A percentile compares a stretch with the other conserved stretches of the same genome.
Conservation (phyloP, 2,888 invertebrate genomes). For the Drosophila fulvimacula region DNA sequence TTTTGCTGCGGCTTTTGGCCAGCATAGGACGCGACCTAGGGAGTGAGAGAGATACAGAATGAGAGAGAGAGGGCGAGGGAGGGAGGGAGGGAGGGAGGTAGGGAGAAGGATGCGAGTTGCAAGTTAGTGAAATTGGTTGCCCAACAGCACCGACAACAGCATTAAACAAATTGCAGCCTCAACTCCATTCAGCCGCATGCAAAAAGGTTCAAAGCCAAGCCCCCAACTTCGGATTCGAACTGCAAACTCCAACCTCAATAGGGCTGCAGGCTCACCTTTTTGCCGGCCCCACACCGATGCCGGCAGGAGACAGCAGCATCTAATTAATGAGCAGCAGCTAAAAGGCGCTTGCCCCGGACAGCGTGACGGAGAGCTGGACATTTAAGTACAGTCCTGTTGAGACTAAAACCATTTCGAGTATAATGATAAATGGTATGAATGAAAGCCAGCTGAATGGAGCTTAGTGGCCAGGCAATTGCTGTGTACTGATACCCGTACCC, state of each 20-base stretch:
- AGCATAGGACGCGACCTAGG: no score
- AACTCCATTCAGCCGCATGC: constrained; percentile 22
- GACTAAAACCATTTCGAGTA: constrained; percentile 24
- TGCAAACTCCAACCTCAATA: constrained; percentile 17
- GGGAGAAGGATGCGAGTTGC: background rate
- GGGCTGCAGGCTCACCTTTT: constrained; percentile 2
- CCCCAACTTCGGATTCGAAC: no score
- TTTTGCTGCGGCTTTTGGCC: constrained; percentile 56
- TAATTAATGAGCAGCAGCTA: constrained; percentile 15
- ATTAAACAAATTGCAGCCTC: constrained; percentile 60
- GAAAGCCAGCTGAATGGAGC: constrained; percentile 4
- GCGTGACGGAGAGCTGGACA: constrained; percentile 7
- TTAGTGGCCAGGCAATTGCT: constrained; percentile 1
- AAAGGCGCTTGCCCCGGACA: constrained; percentile 10
- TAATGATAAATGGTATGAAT: constrained; percentile 46
- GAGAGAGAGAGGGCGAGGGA: background rate
- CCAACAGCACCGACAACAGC: constrained; percentile 41
- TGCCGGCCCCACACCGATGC: constrained; percentile 2
- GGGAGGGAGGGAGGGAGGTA: background rate
- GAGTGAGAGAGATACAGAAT: no score
- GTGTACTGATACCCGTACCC: background rate
- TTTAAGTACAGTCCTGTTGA: constrained; percentile 1
- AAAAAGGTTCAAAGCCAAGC: constrained; percentile 12
- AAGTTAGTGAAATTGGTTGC: constrained; percentile 18
- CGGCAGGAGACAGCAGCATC: constrained; percentile 1